A percentile compares a stretch with the other conserved stretches of the same genome.
phyloP scores from a whole-genome alignment of 2,888 invertebrate genomes.

The Kuschelorhynchus macadamiae region DNA sequence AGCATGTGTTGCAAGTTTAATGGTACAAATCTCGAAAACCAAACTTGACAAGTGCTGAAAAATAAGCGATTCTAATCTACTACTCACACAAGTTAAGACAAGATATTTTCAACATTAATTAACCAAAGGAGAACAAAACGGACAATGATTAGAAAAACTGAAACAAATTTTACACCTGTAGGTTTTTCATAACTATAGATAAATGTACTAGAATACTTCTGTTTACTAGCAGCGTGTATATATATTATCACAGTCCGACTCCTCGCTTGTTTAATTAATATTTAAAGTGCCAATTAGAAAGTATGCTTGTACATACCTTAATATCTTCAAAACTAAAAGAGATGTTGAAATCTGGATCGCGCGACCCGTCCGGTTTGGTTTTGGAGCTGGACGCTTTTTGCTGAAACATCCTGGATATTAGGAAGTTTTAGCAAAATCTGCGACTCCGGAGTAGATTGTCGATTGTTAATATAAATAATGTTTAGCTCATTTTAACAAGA shows the following conservation, averaged over 20 bases:
- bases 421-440: slow-evolving; percentile 48
- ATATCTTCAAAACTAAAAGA: slow-evolving; percentile 51
- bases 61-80: slow-evolving; percentile 30
- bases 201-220: too few relatives aligned
- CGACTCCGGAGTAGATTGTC: slow-evolving; percentile 41
- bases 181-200: too few relatives aligned
- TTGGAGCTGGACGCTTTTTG: slow-evolving; percentile 50
- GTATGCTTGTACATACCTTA: slow-evolving; percentile 50
- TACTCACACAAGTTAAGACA: slow-evolving; percentile 19
- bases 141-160: too few relatives aligned
- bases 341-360: slow-evolving; percentile 51
- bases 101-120: slow-evolving; percentile 4
- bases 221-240: too few relatives aligned
- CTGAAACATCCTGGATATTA: slow-evolving; percentile 49
- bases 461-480: slow-evolving; percentile 20
- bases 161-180: too few relatives aligned
- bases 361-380: slow-evolving; percentile 48
- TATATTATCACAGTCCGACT: too few relatives aligned
- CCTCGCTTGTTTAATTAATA: not conserved
- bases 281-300: slow-evolving; percentile 37
- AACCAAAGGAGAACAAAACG: slow-evolving; percentile 13
- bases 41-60: slow-evolving; percentile 21
- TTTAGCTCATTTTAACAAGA: not conserved
- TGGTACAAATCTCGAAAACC: slow-evolving; percentile 21
- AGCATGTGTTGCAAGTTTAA: too few relatives aligned